A percentile compares a stretch with the other conserved stretches of the same genome.
phyloP scores from a whole-genome alignment of 2,113 vertebrate genomes.

The Alouatta palliata region DNA sequence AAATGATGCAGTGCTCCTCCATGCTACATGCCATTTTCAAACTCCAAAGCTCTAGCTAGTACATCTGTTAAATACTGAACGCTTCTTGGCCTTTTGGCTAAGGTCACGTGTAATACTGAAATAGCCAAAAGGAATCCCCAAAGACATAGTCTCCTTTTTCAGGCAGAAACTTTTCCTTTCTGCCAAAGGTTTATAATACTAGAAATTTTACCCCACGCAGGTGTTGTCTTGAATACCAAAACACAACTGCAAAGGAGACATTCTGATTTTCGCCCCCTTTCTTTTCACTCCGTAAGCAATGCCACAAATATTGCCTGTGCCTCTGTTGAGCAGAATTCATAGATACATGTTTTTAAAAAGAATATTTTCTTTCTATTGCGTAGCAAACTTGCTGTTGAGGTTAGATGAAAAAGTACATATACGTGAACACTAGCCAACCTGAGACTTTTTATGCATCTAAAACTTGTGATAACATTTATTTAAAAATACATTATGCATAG shows the following conservation, averaged over 20 bases:
- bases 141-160: constrained; percentile 53
- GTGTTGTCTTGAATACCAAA: constrained; percentile 71
- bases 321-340: constrained; percentile 74
- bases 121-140: constrained; percentile 29
- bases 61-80: not conserved
- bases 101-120: not conserved
- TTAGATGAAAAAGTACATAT: constrained; percentile 64
- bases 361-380: constrained; percentile 72
- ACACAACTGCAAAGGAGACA: constrained; percentile 70
- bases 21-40: constrained; percentile 5
- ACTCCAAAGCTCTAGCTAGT: not conserved
- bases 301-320: constrained; percentile 69
- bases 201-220: constrained; percentile 32
- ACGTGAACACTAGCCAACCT: not conserved
- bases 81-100: too few relatives aligned
- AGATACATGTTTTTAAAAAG: constrained; percentile 70
- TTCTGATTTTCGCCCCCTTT: constrained; percentile 9
- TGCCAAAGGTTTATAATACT: constrained; percentile 9
- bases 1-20: not conserved
- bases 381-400: constrained; percentile 68
- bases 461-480: not conserved
- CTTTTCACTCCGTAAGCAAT: constrained; percentile 56
- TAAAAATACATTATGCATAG: not conserved
- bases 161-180: constrained; percentile 13
- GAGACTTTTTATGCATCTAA: not conserved